Base-by-base conservation (phyloP, 2,113 vertebrate genomes). In the Zosterops japonicus region DNA sequence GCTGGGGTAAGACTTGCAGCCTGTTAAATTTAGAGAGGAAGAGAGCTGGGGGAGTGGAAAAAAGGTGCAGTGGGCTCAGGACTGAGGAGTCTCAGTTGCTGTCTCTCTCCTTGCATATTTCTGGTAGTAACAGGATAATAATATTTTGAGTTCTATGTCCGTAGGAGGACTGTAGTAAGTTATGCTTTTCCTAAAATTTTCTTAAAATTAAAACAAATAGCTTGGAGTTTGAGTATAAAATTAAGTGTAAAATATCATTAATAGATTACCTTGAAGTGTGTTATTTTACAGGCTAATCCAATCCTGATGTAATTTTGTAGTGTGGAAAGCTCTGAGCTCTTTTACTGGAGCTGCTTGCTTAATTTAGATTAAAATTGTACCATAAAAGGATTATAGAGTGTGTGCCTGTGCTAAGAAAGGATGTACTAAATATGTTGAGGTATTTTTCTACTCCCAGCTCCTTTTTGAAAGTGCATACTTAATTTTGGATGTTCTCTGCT, bases 341-440 rank as follows among this genome's bases (percentile, higher is more conserved):
- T 55, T 78, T 75, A 70, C 52, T 76, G 68, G 79, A 77, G 89
- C 84, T 82, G 29, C 83, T 89, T 93, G 61, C 93, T 94, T 91
- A 75, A 91, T 95, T 91, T 91, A 89, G 78, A 77, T 79, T 79
- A 83, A 82, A 91, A 87, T 82, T 93, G 74, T 93, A 53, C 69
- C 3, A 6, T 87, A 91, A 93, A 96, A 72, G 75, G 90, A 85
- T 95, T 95, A 82, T 4, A n/a, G 69, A 79, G 55, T 31, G 17
- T 92, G 31, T 71, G 64, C 25, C 83, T 89, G 39, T 87, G 57
- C 81, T 87, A 61, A 93, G 91, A 87, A 94, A 82, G 74, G 78
- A 61, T 61, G 22, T 71, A 72, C 69, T 81, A 75, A 70, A 87
- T 87, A 29, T 61, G 28, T 24, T 60, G 74, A 93, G 78, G 61